A percentile compares a stretch with the other conserved stretches of the same genome.
phyloP scores from a whole-genome alignment of 2,113 vertebrate genomes.

The Phylloscopus trochilus region DNA sequence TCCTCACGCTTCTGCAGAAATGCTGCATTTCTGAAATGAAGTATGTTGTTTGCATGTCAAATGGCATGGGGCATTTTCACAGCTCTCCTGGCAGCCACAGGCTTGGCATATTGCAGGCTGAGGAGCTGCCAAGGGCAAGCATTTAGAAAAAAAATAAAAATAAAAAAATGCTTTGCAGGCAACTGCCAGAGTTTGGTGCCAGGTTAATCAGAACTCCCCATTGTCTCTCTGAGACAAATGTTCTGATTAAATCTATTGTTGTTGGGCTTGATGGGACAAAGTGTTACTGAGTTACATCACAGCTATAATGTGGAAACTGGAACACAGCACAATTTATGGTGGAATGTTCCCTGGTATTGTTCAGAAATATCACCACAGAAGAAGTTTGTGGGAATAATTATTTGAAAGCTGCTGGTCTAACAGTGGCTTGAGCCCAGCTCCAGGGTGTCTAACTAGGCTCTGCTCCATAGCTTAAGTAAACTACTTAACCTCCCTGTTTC shows the following conservation, averaged over 20 bases:
- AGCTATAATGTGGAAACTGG: constrained; percentile 59
- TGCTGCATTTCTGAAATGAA: neutral
- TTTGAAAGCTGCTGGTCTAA: constrained; percentile 45
- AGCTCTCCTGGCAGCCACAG: constrained; percentile 10
- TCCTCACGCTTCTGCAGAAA: neutral
- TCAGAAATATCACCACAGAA: constrained; percentile 54
- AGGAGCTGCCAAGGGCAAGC: constrained; percentile 15
- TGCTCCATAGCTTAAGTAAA: constrained; percentile 31
- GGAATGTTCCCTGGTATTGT: constrained; percentile 59
- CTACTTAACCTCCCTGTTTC: constrained; percentile 29
- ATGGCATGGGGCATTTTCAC: neutral
- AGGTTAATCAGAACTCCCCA: constrained; percentile 56
- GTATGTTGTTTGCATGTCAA: neutral
- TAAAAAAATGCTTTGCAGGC: neutral
- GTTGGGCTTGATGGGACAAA: constrained; percentile 61
- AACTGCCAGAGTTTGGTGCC: constrained; percentile 45
- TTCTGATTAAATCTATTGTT: constrained; percentile 58
- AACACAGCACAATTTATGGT: constrained; percentile 51
- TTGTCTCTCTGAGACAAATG: constrained; percentile 37
- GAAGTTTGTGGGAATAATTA: constrained; percentile 54
- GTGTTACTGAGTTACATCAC: constrained; percentile 61
- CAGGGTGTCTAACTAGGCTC: constrained; percentile 8
- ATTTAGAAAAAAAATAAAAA: neutral
- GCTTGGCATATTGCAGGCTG: neutral
- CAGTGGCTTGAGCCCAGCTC: constrained; percentile 9